Conservation (phyloP, 2,888 invertebrate species). For the Antitype chi region DNA sequence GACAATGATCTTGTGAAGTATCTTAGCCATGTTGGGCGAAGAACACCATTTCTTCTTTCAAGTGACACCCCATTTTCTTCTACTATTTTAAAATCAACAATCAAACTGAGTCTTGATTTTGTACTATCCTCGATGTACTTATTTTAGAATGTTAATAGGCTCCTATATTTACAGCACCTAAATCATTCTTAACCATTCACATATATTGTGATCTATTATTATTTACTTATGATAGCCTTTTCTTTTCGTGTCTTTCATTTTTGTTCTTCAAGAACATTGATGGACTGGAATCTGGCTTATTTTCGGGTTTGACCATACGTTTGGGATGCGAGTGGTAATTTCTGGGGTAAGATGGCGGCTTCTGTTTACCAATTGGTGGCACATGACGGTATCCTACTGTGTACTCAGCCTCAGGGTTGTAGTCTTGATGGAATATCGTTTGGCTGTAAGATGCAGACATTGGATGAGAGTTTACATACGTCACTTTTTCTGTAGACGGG, state of each 20-base stretch:
- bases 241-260: constrained; percentile 74
- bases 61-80: not conserved
- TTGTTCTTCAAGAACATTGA: constrained; percentile 71
- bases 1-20: not conserved
- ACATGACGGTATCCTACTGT: constrained; percentile 75
- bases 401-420: constrained; percentile 81
- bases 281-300: constrained; percentile 69
- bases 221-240: constrained; percentile 70
- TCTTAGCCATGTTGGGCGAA: not conserved
- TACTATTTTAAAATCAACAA: constrained; percentile 24
- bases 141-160: constrained; percentile 39
- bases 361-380: constrained; percentile 78
- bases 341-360: constrained; percentile 79
- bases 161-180: constrained; percentile 74
- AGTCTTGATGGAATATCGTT: constrained; percentile 71
- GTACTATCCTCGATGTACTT: constrained; percentile 28
- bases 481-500: constrained; percentile 81
- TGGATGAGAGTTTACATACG: constrained; percentile 85
- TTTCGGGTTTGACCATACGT: constrained; percentile 80
- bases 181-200: constrained; percentile 53
- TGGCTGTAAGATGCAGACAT: constrained; percentile 77
- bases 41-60: constrained; percentile 1
- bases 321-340: constrained; percentile 86
- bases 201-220: constrained; percentile 37
- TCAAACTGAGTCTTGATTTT: constrained; percentile 14